Conservation (phyloP, 92 coral and sea anemone genomes). For the Montipora capitata region DNA sequence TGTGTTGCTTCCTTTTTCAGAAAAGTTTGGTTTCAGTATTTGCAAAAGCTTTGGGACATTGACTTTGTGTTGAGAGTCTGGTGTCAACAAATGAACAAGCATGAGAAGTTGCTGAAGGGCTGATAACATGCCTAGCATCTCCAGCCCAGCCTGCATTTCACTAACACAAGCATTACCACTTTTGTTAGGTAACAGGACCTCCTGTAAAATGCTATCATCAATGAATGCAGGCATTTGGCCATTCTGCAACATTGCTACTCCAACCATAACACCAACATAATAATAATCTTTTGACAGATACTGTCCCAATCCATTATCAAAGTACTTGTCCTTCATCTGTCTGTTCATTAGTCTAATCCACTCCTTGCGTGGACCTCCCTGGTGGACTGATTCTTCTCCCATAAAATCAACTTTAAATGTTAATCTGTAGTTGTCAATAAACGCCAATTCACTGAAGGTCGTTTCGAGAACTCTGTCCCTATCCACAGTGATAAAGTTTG, state of each 20-base stretch:
- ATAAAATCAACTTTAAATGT: no score
- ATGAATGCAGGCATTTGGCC: constrained; percentile 72
- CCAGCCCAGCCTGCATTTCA: constrained; percentile 25
- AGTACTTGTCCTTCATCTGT: constrained; percentile 37
- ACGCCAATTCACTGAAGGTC: no score
- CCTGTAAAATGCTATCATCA: constrained; percentile 55
- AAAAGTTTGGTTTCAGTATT: constrained; percentile 16
- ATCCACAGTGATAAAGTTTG: no score
- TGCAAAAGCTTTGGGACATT: constrained; percentile 36
- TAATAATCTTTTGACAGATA: constrained; percentile 45
- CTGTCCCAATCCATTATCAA: not conserved
- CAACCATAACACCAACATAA: constrained; percentile 72
- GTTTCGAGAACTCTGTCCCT: no score
- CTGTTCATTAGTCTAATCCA: constrained; percentile 59
- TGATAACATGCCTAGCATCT: no score
- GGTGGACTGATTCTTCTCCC: constrained; percentile 69
- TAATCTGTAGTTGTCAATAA: no score
- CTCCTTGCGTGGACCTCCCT: constrained; percentile 72
- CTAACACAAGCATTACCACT: constrained; percentile 36
- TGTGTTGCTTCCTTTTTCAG: constrained; percentile 71
- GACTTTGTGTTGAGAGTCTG: constrained; percentile 19
- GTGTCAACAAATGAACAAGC: constrained; percentile 55
- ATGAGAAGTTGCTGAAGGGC: constrained; percentile 56
- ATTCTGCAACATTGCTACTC: constrained; percentile 74
- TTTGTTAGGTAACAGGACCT: no score